Evolutionary conservation across 2,888 invertebrate species (phyloP), one percentile per base, ranked within the genome.

Genomic region (Bibio marci): DNA sequence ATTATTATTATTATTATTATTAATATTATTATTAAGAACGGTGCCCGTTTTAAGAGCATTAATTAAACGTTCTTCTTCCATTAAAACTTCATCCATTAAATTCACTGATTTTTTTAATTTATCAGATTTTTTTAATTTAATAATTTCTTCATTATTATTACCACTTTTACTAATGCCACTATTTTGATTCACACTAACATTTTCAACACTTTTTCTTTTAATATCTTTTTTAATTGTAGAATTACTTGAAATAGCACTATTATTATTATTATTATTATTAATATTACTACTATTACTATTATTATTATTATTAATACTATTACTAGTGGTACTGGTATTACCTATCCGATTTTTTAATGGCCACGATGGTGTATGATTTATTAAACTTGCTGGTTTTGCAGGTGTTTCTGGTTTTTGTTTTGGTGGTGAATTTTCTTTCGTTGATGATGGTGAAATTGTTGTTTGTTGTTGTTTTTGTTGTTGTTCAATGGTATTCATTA

Each of bases 51-150:
- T 78, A 43, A 85, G 59, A 10, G 83, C 83, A 50, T 81, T 75
- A 48, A 85, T 73, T 44, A 85, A 65, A 38, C 80, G 66, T 56
- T 82, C 82, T 55, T 85, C 83, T 54, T 83, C 83, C 22, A 79
- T 67, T n/a, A 80, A 81, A 6, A 83, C 80, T 58, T 80, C 79
- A 46, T 76, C 70, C 40, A 73, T 61, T 59, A 73, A 64, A 43
- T 38, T 30, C 6, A 22, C 67, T 69, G 25, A 49, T 44, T 30
- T 50, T 48, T 2, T 38, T 8, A 18, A 15, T 30, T 37, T 37
- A 2, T 52, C 48, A 34, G 12, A 26, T 35, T 8, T 15, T 27
- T 27, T 38, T 26, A 31, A 25, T 26, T 41, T 44, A 39, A 35
- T 37, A 28, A 38, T 41, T 41, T 42, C 42, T 25, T 42, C 42